Base-by-base conservation (phyloP, 2,797 vertebrate species). In the Anableps anableps region DNA sequence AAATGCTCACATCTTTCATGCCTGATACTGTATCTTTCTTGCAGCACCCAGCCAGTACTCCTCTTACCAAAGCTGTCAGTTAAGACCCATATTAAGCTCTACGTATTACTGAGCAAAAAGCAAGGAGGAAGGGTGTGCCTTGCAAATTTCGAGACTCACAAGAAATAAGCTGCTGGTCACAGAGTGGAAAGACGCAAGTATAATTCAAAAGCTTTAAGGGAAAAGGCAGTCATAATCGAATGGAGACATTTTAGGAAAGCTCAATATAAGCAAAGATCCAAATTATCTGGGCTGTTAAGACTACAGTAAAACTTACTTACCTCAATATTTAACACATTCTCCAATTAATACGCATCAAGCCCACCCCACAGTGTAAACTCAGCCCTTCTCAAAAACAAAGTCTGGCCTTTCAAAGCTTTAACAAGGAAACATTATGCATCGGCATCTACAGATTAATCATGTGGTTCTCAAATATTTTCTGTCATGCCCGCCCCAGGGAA, bases 1-100 rank as follows among this genome's bases (percentile, higher is more conserved):
- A 81, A 83, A 87, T 38, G 23, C 64, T 75, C 36, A 68, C 77
- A 83, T 80, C 80, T 85, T 87, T 83, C 70, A 88, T 86, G 79
- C 43, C 85, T 85, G 90, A 92, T 86, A 88, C 78, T 85, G 14
- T 83, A 89, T 91, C 87, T 88, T 3, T 75, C 76, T 79, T 76
- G 76, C 76, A 89, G 85, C 86, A 85, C 72, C 76, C 80, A 82
- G 47, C 41, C 75, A 72, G 75, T 75, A 43, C 53, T 68, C 76
- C 68, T 76, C 81, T 85, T 51, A 84, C 85, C 76, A 83, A 71
- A 77, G 43, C 86, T 58, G 80, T 86, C 85, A 77, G 82, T 88
- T 87, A 78, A 84, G 81, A 83, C 85, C 85, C 85, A 82, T 43
- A 78, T 80, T 53, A n/a, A 86, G 76, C 85, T 76, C 88, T 84